These are phyloP conservation scores for Spheniscus mendiculus DNA, from an alignment of 2,113 vertebrate genomes.

Conservation along the genomic window DNA sequence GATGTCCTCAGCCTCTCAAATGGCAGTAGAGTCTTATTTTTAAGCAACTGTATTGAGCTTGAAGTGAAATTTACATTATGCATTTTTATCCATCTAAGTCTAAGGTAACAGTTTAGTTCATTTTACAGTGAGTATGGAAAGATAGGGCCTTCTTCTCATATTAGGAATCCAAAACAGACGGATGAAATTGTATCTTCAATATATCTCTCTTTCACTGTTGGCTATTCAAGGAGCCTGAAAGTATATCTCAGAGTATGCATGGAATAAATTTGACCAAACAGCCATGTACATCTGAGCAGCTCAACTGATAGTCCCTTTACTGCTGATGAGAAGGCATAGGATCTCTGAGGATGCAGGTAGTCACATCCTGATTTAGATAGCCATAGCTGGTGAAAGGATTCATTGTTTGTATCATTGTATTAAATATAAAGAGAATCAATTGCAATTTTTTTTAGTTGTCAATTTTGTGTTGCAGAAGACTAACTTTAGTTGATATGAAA, in stretches of 20 bases:
- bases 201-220: neutral
- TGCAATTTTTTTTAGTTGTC: neutral
- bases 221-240: neutral
- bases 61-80: neutral
- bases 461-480: neutral
- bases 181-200: neutral
- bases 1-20: neutral
- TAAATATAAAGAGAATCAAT: neutral
- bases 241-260: neutral
- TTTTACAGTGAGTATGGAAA: neutral
- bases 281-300: neutral
- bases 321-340: neutral
- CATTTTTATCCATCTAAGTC: neutral
- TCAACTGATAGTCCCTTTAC: neutral
- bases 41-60: neutral
- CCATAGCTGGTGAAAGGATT: neutral
- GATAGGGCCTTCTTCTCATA: neutral
- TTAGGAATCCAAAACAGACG: neutral
- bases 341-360: neutral
- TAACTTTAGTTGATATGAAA: neutral
- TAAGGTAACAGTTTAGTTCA: neutral
- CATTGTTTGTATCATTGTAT: neutral
- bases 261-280: neutral
- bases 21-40: neutral
- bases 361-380: neutral